Percentiles rank a stretch among this genome's conserved stretches.
Conservation (phyloP, 2,888 invertebrate species). For the Autographa pulchrina region DNA sequence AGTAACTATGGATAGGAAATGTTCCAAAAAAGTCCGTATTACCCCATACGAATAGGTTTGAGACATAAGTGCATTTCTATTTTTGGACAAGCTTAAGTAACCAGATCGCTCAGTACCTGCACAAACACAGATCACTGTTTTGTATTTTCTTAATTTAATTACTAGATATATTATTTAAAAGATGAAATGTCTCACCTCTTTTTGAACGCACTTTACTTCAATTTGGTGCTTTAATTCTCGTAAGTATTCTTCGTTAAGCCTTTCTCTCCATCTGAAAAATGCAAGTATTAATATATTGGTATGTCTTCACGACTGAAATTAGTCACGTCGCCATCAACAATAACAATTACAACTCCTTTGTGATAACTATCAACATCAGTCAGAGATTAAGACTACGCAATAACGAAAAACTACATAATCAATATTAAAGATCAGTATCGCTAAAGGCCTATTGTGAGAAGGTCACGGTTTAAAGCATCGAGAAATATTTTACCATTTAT, state of each 20-base stretch:
- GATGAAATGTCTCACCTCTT: constrained; percentile 71
- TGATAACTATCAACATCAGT: neutral
- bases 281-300: neutral
- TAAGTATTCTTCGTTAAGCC: constrained; percentile 80
- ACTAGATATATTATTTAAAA: neutral
- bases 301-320: neutral
- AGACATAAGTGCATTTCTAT: too few species aligned
- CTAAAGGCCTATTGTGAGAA: constrained; percentile 21
- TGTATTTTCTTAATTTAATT: neutral
- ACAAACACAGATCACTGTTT: neutral
- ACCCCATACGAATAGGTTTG: too few species aligned
- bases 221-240: constrained; percentile 83
- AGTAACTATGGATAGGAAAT: neutral
- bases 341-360: neutral
- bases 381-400: constrained; percentile 3
- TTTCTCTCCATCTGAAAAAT: constrained; percentile 82
- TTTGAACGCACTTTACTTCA: constrained; percentile 77
- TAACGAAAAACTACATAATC: constrained; percentile 8
- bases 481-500: constrained; percentile 57
- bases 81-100: too few species aligned
- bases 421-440: constrained; percentile 28
- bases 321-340: neutral
- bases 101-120: too few species aligned
- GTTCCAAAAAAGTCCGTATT: neutral
- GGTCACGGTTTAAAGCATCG: constrained; percentile 51